phyloP scores from a whole-genome alignment of 2,113 vertebrate genomes.

The Nematolebias whitei region DNA sequence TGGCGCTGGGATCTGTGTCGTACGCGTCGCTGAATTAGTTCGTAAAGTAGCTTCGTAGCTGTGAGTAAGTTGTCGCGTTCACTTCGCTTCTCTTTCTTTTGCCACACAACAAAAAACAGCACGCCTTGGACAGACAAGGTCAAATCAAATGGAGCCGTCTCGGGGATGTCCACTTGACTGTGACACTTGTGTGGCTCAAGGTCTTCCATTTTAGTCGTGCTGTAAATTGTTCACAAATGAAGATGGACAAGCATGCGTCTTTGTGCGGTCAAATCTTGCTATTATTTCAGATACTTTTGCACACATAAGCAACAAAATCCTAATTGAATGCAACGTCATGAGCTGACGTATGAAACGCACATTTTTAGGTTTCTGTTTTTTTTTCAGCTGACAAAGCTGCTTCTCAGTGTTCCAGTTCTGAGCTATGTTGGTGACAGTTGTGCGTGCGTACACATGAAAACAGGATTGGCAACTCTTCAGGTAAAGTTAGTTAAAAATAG shows the following conservation, averaged over 20 bases:
- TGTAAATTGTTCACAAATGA: slow-evolving; percentile 42
- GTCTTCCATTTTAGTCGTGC: slow-evolving; percentile 70
- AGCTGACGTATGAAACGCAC: slow-evolving; percentile 41
- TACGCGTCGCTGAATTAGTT: slow-evolving; percentile 68
- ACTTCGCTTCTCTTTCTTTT: slow-evolving; percentile 27
- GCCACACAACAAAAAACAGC: slow-evolving; percentile 49
- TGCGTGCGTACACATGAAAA: slow-evolving; percentile 13
- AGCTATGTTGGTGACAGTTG: slow-evolving; percentile 17
- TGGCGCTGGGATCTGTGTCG: slow-evolving; percentile 71
- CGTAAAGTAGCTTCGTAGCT: slow-evolving; percentile 61
- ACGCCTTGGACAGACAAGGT: slow-evolving; percentile 70
- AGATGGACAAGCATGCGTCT: slow-evolving; percentile 50
- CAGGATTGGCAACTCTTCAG: slow-evolving; percentile 37
- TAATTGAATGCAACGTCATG: slow-evolving; percentile 71
- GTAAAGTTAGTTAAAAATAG: slow-evolving; percentile 1
- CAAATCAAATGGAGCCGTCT: slow-evolving; percentile 73
- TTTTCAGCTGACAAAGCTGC: slow-evolving; percentile 39
- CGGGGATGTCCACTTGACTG: slow-evolving; percentile 80
- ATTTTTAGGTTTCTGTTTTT: slow-evolving; percentile 56
- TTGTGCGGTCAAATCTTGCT: slow-evolving; percentile 53
- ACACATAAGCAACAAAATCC: slow-evolving; percentile 59
- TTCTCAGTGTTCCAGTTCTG: slow-evolving; percentile 19
- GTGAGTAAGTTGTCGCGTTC: slow-evolving; percentile 66
- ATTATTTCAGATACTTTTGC: slow-evolving; percentile 63
- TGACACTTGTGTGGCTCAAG: slow-evolving; percentile 66